Evolutionary conservation across 1,140 invertebrate species (phyloP), one percentile per base, ranked within the genome.

Genomic region (Heliothis subflexa): DNA sequence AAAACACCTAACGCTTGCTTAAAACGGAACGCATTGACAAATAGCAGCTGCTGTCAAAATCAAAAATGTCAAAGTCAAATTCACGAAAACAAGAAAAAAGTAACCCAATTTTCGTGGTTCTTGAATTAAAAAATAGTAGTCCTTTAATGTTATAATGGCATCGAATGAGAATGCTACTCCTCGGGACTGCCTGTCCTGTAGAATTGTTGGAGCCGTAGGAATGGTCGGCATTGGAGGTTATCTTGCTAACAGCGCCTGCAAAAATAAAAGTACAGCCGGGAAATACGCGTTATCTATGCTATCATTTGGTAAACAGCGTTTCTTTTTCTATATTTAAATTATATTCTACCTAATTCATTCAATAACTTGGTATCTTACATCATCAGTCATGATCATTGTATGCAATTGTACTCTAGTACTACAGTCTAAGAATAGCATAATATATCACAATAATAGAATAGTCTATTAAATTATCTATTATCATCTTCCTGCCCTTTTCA

Each of bases 201-300:
- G 91, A 81, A 68, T 91, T 11, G 83, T 89, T 1, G 86, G 91
- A 13, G 84, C 88, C 16, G 85, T 84, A 1, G 91, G 91, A n/a
- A 78, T 93, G 10, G 75, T 90, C 12, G 89, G 91, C 11, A 93
- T 93, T 78, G 91, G 91, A 79, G 91, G 81, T 62, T 93, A 92
- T 61, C 81, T 93, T 1, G 91, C 89, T 21, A 92, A 91, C 78
- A 66, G 79, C 59, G 90, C 87, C 18, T 91, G 86, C 84, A 91
- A 93, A 85, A 91, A 91, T 70, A 89, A 90, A 83, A 89, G 90
- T 2, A 76, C 87, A 47, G 79, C 86, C 3, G 90, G 90, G n/a
- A 92, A 79, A 87, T 75, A 90, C n/a, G 79, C 85, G 3, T 18
- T 93, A 33, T 89, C 89, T 14, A 85, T 86, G 11, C 52, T 92